Conservation (phyloP, 2,797 vertebrate species). For the Periophthalmus magnuspinnatus region DNA sequence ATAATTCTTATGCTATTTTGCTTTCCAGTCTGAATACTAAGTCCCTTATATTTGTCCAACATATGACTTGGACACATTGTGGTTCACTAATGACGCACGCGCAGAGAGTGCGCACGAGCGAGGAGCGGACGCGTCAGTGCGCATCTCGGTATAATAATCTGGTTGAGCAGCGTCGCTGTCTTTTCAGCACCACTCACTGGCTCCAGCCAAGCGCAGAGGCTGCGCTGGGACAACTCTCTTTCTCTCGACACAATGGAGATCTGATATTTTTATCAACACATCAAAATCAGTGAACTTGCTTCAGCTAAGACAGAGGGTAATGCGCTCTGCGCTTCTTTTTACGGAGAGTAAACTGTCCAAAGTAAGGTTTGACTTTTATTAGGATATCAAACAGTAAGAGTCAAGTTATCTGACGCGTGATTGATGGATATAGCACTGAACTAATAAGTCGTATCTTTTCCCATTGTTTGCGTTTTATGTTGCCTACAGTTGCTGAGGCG, state of each 20-base stretch:
- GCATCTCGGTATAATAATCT: constrained; percentile 72
- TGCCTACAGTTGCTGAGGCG: not conserved
- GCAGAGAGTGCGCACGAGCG: constrained; percentile 56
- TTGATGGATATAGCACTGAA: constrained; percentile 41
- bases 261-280: constrained; percentile 5
- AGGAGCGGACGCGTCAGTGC: constrained; percentile 63
- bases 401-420: constrained; percentile 40
- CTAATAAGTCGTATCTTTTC: constrained; percentile 40
- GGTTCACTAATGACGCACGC: constrained; percentile 66
- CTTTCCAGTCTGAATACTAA: constrained; percentile 23
- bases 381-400: not conserved
- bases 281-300: constrained; percentile 23
- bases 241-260: constrained; percentile 36
- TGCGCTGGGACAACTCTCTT: constrained; percentile 28
- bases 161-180: constrained; percentile 65
- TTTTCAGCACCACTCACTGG: constrained; percentile 70
- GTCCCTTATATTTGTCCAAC: constrained; percentile 21
- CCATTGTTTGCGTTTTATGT: constrained; percentile 17
- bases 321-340: constrained; percentile 19
- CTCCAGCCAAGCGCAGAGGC: constrained; percentile 51
- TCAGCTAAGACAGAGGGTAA: constrained; percentile 1
- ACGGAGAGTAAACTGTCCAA: constrained; percentile 16
- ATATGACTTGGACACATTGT: constrained; percentile 34
- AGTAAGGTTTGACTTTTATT: constrained; percentile 28
- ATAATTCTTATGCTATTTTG: not conserved